A percentile compares a stretch with the other conserved stretches of the same genome.
These are phyloP conservation scores for Lucifuga dentata DNA, from an alignment of 2,113 vertebrate genomes.

Conservation along the genomic window DNA sequence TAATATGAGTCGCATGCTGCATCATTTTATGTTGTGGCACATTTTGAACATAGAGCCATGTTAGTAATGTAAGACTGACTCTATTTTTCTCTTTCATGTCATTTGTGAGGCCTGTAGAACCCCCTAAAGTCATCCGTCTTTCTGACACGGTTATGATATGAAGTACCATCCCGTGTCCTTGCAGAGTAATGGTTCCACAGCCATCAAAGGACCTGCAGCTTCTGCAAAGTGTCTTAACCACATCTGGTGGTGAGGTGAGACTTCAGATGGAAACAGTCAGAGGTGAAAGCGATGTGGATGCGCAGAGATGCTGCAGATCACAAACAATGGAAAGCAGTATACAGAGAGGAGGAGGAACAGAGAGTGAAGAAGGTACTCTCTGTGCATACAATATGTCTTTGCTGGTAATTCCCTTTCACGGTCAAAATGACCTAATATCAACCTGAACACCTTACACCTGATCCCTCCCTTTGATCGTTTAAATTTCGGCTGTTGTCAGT, in stretches of 20 bases:
- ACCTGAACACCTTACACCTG: constrained; percentile 17
- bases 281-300: neutral
- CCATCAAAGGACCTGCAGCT: neutral
- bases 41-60: constrained; percentile 5
- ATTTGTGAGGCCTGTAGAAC: neutral
- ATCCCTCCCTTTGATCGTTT: constrained; percentile 6
- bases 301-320: constrained; percentile 9
- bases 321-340: constrained; percentile 16
- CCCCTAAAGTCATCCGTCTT: constrained; percentile 14
- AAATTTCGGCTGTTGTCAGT: constrained; percentile 21
- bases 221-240: constrained; percentile 18
- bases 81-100: constrained; percentile 37
- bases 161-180: neutral
- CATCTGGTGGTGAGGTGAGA: constrained; percentile 1
- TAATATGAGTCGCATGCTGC: constrained; percentile 28
- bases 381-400: constrained; percentile 3
- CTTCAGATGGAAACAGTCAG: constrained; percentile 17
- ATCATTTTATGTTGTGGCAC: constrained; percentile 2
- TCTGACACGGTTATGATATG: constrained; percentile 4
- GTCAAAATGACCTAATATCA: constrained; percentile 8
- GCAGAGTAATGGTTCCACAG: neutral
- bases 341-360: neutral
- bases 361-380: neutral
- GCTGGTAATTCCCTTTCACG: neutral
- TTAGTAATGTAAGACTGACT: constrained; percentile 20